Percentiles rank a stretch among this genome's conserved stretches.
Evolutionary conservation across 2,797 vertebrate genomes (phyloP).

Genomic region (Iguana delicatissima): DNA sequence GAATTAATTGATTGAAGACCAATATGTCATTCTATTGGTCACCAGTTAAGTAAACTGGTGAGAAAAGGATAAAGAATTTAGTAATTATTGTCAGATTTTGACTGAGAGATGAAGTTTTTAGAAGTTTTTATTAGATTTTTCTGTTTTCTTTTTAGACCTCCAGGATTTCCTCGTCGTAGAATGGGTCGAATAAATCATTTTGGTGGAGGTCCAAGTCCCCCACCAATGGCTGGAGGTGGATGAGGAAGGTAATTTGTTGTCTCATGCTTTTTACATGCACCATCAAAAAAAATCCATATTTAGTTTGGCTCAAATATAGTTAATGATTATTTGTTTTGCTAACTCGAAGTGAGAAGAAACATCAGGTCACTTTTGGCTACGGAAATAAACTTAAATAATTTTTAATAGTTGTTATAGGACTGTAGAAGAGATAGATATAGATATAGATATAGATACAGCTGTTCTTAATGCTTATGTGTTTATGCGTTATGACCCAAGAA

Average conservation of each 20-base stretch:
- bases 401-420: neutral
- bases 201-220: conserved; percentile 88
- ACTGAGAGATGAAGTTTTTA: neutral
- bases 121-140: conserved; percentile 8
- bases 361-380: neutral
- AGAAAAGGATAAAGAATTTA: neutral
- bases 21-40: neutral
- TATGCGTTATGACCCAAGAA: neutral
- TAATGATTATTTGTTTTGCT: neutral
- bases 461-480: too few relatives aligned
- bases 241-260: conserved; percentile 92
- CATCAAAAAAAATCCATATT: neutral
- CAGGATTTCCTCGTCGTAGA: conserved; percentile 89
- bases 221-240: conserved; percentile 96
- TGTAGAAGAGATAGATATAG: too few relatives aligned
- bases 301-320: neutral
- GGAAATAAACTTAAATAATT: neutral
- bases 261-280: conserved; percentile 22
- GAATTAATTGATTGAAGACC: neutral
- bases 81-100: neutral
- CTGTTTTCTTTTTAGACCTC: conserved; percentile 83
- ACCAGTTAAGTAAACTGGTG: neutral
- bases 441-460: too few relatives aligned
- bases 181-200: conserved; percentile 93
- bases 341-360: neutral